Conservation (phyloP, 1,140 invertebrate species). For the Zaprionus vittiger region DNA sequence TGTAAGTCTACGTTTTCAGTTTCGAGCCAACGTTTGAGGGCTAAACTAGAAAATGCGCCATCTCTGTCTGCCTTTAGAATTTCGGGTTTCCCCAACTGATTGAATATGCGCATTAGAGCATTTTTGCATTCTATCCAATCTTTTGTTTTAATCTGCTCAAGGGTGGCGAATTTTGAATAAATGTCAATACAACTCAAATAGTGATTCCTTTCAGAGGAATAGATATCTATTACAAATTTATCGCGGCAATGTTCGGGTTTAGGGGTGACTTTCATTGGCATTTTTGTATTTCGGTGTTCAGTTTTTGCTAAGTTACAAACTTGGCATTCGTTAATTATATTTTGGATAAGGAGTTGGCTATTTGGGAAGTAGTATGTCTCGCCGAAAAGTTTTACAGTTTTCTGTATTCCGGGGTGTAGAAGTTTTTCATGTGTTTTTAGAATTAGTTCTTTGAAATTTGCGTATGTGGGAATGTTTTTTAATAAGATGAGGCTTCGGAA, state of each 20-base stretch:
- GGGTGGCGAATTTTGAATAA: slow-evolving; percentile 20
- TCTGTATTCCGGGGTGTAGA: neutral
- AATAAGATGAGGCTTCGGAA: slow-evolving; percentile 14
- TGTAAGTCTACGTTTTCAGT: neutral
- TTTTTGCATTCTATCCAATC: slow-evolving; percentile 15
- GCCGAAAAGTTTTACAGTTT: slow-evolving; percentile 12
- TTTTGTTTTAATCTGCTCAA: slow-evolving; percentile 1
- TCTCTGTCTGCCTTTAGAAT: slow-evolving; percentile 10
- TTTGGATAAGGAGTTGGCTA: slow-evolving; percentile 20
- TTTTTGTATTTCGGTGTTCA: slow-evolving; percentile 3
- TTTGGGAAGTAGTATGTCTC: slow-evolving; percentile 24
- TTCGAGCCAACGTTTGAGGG: slow-evolving; percentile 14
- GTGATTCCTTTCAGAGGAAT: slow-evolving; percentile 4
- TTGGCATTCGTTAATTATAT: slow-evolving; percentile 30
- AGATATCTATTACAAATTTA: slow-evolving; percentile 16
- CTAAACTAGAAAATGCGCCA: slow-evolving; percentile 5
- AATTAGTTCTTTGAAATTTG: slow-evolving; percentile 24
- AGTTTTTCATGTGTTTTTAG: slow-evolving; percentile 25
- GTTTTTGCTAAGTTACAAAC: slow-evolving; percentile 19
- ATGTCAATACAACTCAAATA: slow-evolving; percentile 13
- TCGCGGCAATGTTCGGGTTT: slow-evolving; percentile 9
- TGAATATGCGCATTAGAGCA: slow-evolving; percentile 11
- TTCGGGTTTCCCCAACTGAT: neutral
- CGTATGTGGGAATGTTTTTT: neutral
- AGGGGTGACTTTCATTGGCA: slow-evolving; percentile 11